Conservation (phyloP, 2,797 vertebrate species). For the Schizopygopsis malacanthus region DNA sequence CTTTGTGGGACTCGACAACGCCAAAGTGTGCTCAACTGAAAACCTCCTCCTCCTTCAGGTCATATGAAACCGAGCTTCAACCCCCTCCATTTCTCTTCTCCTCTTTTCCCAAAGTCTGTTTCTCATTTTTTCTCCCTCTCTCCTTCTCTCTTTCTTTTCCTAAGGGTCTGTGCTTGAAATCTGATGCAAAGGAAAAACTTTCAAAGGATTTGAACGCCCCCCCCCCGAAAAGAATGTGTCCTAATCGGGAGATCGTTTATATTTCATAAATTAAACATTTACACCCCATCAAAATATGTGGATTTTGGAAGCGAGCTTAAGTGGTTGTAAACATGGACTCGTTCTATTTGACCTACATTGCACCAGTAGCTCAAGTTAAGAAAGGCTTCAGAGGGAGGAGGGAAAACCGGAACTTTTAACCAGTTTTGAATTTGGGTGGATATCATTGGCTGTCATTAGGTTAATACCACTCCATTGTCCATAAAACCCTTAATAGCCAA, state of each 20-base stretch:
- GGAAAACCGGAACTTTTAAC: background rate
- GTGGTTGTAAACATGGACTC: conserved; percentile 47
- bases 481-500: background rate
- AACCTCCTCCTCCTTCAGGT: conserved; percentile 58
- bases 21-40: conserved; percentile 54
- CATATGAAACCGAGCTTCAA: conserved; percentile 66
- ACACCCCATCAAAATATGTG: conserved; percentile 32
- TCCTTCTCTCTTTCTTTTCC: conserved; percentile 39
- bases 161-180: conserved; percentile 70
- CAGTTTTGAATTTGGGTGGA: conserved; percentile 12
- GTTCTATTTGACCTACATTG: conserved; percentile 55
- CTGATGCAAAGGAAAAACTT: conserved; percentile 69
- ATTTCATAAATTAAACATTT: conserved; percentile 43
- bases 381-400: background rate
- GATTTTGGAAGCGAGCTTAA: background rate
- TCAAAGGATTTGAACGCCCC: conserved; percentile 63
- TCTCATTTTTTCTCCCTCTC: conserved; percentile 72
- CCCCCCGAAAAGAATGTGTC: conserved; percentile 20
- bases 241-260: conserved; percentile 34
- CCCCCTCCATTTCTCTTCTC: conserved; percentile 50
- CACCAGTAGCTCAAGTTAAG: conserved; percentile 36
- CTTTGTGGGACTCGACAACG: conserved; percentile 62
- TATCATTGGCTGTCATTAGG: background rate
- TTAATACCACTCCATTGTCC: background rate
- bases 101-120: conserved; percentile 70